Conservation (phyloP, 2,888 invertebrate genomes). For the Odontocolon sp. region DNA sequence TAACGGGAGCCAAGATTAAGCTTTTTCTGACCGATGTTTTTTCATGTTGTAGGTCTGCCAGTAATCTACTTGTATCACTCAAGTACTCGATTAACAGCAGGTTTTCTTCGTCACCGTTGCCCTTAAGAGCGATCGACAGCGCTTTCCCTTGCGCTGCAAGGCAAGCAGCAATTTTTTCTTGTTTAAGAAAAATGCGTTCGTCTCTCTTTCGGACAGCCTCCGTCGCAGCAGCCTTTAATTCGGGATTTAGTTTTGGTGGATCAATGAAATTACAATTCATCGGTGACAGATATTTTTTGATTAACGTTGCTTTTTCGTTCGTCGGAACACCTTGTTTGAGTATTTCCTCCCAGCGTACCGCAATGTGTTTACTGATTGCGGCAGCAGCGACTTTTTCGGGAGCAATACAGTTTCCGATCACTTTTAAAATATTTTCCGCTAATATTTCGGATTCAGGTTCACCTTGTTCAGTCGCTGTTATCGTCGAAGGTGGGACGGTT, state of each 20-base stretch:
- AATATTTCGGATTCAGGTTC: neutral
- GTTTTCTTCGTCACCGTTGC: slow-evolving; percentile 16
- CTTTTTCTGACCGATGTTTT: slow-evolving; percentile 4
- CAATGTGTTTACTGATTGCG: slow-evolving; percentile 4
- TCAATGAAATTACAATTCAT: slow-evolving; percentile 5
- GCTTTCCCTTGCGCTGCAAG: slow-evolving; percentile 32
- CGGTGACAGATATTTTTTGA: slow-evolving; percentile 25
- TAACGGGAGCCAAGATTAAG: neutral
- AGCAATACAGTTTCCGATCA: slow-evolving; percentile 2
- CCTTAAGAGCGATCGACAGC: neutral
- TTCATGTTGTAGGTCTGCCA: slow-evolving; percentile 6
- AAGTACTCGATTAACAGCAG: neutral
- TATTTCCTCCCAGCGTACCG: slow-evolving; percentile 19
- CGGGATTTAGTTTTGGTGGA: too few species aligned
- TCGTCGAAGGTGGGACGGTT: neutral
- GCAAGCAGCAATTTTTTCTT: slow-evolving; percentile 36
- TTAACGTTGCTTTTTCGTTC: neutral
- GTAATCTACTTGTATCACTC: slow-evolving; percentile 3
- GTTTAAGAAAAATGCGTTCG: slow-evolving; percentile 7
- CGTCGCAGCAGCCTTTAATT: neutral
- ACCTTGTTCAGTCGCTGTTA: neutral
- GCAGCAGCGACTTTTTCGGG: neutral
- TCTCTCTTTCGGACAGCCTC: slow-evolving; percentile 3
- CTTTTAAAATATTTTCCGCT: neutral
- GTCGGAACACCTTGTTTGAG: slow-evolving; percentile 1